Evolutionary conservation across 2,888 invertebrate species (phyloP), one percentile per base, ranked within the genome.

Genomic region (Caenorhabditis wallacei): DNA sequence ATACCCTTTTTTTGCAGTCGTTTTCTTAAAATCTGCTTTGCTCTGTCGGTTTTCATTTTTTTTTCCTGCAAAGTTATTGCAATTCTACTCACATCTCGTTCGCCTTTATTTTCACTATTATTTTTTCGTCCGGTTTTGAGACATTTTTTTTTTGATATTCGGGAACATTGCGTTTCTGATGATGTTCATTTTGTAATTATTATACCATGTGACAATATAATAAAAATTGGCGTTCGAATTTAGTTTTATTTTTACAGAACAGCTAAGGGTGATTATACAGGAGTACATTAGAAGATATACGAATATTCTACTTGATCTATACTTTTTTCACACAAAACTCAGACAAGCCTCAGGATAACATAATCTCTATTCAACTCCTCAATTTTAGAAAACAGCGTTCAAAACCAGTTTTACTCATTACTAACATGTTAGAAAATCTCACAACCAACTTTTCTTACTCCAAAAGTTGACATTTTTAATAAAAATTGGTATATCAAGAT

Each of bases 161-260:
- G 10, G 11, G 16, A 13, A 20, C 40, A 46, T 26, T 63, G 8
- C 8, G 37, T 37, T 24, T 69, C 22, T 46, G 13, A 35, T 18
- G 30, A 57, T 16, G 8, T 56, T 5, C n/a, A 10, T 46, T 11
- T 26, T 69, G 54, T 56, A 26, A 22, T 56, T 40, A 20, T 26
- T 37, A 13, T 24, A 48, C 11, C 26, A 35, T 48, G 30, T 70
- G 20, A 16, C 30, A 30, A 30, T 20, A 16, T 26, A 22, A 30
- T 59, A 59, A 70, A 57, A 70, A 69, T 43, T 57, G 70, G 70
- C 70, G 54, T 43, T 64, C 46, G 51, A 30, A 8, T 30, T 5
- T 30, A 43, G 43, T 59, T 54, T 22, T 18, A 22, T 2, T 10
- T 48, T 51, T 18, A 20, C 40, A 40, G 0, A 7, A n/a, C 22